Percentiles rank a stretch among this genome's conserved stretches.
Evolutionary conservation across 53 echinoderm and acorn worm species (phyloP).

Genomic region (Henricia sp.): DNA sequence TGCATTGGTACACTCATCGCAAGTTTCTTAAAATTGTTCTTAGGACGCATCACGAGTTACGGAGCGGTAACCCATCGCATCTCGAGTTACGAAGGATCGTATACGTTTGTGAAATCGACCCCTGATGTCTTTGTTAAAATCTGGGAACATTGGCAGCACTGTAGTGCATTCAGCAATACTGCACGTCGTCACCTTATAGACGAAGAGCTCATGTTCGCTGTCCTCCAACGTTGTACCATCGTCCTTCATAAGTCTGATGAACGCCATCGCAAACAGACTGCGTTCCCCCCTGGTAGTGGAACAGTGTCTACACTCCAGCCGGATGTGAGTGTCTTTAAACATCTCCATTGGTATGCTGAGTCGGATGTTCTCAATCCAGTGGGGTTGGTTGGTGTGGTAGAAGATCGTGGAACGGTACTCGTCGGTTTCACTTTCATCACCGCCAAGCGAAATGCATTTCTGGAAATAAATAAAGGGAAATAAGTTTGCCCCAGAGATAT

Average conservation of each 20-base stretch:
- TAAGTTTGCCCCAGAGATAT: no score
- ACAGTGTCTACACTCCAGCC: conserved; percentile 84
- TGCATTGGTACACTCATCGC: no score
- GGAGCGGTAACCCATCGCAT: no score
- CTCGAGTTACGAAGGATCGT: no score
- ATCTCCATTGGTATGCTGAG: conserved; percentile 86
- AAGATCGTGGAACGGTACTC: conserved; percentile 81
- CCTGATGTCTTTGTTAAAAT: no score
- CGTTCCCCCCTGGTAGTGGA: conserved; percentile 65
- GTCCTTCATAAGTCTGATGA: conserved; percentile 90
- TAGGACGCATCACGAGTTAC: no score
- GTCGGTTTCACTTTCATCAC: conserved; percentile 47
- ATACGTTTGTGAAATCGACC: no score
- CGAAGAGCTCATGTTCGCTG: conserved; percentile 72
- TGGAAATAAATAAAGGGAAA: no score
- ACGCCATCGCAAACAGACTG: conserved; percentile 81
- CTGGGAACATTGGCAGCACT: no score
- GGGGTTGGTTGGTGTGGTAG: conserved; percentile 62
- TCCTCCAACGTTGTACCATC: conserved; percentile 92
- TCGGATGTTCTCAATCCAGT: conserved; percentile 84
- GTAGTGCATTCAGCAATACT: no score
- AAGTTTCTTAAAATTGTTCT: no score
- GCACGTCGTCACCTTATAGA: conserved; percentile 96
- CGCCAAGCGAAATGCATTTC: conserved; percentile 82
- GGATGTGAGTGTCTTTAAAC: conserved; percentile 84